Base-by-base conservation (phyloP, 2,888 invertebrate genomes). In the Melieria picta region DNA sequence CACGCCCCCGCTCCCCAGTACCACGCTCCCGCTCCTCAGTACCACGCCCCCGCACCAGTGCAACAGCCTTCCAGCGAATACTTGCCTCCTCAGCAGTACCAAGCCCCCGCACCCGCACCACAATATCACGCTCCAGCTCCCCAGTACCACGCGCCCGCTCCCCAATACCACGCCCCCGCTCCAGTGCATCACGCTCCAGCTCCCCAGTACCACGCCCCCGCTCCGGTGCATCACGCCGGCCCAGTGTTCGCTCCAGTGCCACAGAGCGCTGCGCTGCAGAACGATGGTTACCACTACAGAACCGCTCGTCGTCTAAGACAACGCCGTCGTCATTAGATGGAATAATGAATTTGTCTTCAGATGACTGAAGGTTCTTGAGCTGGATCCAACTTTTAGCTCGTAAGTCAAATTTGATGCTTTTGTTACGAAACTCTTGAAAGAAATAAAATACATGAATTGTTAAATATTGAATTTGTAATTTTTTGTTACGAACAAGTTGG, bases 301-400 rank as follows among this genome's bases (percentile, higher is more conserved):
- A 76, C 77, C 55, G 73, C 74, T 7, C 69, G 69, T 63, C 78
- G 78, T 42, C 77, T 77, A 55, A 79, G 80, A 10, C 72, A 76
- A 76, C 80, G 81, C 72, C 82, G 80, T 16, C 76, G 45, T 42
- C 45, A 43, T 4, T 61, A 61, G 45, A 13, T 13, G 11, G 30
- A 30, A 3, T 30, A 30, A 30, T 30, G 30, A 30, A 30, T 30
- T 30, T 30, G 30, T 30, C 3, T 30, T 30, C 30, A 30, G 30
- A 30, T 30, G 30, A 30, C 30, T 30, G 30, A 2, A 30, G 30
- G 30, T 30, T 30, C 2, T 30, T 30, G 3, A 3, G 30, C 30
- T 30, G 30, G 3, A 30, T 30, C 1, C 30, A 30, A 30, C 2
- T 30, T 30, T 30, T 30, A 30, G 30, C 30, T 30, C 30, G 30